phyloP scores from a whole-genome alignment of 1,140 invertebrate genomes.

The Lepidurus couesii region DNA sequence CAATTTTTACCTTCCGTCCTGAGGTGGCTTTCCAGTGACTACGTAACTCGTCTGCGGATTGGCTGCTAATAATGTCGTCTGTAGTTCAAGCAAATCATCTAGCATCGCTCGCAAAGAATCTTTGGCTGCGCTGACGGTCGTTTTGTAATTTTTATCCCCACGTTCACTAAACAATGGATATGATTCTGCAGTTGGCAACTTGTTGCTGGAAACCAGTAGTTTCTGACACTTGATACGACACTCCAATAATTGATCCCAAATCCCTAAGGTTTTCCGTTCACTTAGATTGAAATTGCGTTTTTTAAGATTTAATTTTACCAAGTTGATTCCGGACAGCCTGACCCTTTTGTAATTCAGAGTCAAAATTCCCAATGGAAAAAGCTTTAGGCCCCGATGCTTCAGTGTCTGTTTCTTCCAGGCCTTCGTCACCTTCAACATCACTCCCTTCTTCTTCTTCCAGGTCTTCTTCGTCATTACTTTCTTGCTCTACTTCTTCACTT shows the following conservation, averaged over 20 bases:
- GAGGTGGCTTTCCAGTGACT: constrained; percentile 30
- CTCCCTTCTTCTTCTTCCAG: constrained; percentile 36
- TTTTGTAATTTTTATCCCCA: constrained; percentile 50
- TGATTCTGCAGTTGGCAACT: constrained; percentile 60
- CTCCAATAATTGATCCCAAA: constrained; percentile 79
- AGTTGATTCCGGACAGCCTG: constrained; percentile 39
- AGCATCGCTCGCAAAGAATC: constrained; percentile 54
- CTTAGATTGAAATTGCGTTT: constrained; percentile 30
- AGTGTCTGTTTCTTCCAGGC: constrained; percentile 33
- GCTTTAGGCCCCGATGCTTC: constrained; percentile 16
- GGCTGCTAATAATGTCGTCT: constrained; percentile 40
- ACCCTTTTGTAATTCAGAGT: constrained; percentile 28
- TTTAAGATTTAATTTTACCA: constrained; percentile 26
- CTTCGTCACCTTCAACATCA: constrained; percentile 38
- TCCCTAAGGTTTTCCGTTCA: constrained; percentile 40
- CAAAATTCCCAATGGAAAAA: constrained; percentile 20
- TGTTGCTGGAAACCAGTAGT: constrained; percentile 63
- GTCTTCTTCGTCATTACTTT: constrained; percentile 34
- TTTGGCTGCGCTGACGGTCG: constrained; percentile 50
- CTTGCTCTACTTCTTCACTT: constrained; percentile 40
- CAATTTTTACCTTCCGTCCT: constrained; percentile 38
- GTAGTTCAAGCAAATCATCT: constrained; percentile 58
- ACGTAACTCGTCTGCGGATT: constrained; percentile 31
- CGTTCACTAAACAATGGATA: constrained; percentile 49
- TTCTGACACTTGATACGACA: constrained; percentile 78